Evolutionary conservation across 2,888 invertebrate species (phyloP).

Genomic region (Diaperis boleti): DNA sequence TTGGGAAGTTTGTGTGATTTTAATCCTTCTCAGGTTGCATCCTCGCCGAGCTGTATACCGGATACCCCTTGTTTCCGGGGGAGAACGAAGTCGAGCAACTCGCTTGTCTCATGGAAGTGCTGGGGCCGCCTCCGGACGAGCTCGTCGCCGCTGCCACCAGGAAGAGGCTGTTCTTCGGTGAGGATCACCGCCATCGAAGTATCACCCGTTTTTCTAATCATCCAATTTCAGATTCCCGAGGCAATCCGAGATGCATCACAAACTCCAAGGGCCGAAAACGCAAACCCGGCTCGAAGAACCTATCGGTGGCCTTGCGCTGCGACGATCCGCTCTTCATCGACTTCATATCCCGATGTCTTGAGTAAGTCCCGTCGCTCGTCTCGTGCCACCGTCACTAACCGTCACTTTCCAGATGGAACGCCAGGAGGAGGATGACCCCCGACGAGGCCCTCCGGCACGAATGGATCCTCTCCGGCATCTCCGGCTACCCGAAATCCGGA

Average conservation of each 20-base stretch:
- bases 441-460: slow-evolving; percentile 92
- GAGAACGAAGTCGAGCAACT: slow-evolving; percentile 98
- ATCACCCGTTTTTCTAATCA: too few relatives aligned
- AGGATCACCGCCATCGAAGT: too few relatives aligned
- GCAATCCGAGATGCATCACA: slow-evolving; percentile 89
- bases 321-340: slow-evolving; percentile 91
- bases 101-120: slow-evolving; percentile 96
- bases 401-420: slow-evolving; percentile 83
- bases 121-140: slow-evolving; percentile 90
- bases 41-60: slow-evolving; percentile 94
- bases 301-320: slow-evolving; percentile 85
- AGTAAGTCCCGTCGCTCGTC: too few relatives aligned
- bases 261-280: slow-evolving; percentile 95
- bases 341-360: slow-evolving; percentile 90
- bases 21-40: slow-evolving; percentile 81
- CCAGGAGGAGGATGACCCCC: slow-evolving; percentile 90
- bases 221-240: slow-evolving; percentile 80
- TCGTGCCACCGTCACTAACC: too few relatives aligned
- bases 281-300: slow-evolving; percentile 85
- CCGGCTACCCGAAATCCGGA: slow-evolving; percentile 58
- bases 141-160: slow-evolving; percentile 88
- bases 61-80: slow-evolving; percentile 95
- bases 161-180: slow-evolving; percentile 88
- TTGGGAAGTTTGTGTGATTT: slow-evolving; percentile 15
- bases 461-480: slow-evolving; percentile 72